phyloP scores from a whole-genome alignment of 2,113 vertebrate genomes.

The Larimichthys polyactis region DNA sequence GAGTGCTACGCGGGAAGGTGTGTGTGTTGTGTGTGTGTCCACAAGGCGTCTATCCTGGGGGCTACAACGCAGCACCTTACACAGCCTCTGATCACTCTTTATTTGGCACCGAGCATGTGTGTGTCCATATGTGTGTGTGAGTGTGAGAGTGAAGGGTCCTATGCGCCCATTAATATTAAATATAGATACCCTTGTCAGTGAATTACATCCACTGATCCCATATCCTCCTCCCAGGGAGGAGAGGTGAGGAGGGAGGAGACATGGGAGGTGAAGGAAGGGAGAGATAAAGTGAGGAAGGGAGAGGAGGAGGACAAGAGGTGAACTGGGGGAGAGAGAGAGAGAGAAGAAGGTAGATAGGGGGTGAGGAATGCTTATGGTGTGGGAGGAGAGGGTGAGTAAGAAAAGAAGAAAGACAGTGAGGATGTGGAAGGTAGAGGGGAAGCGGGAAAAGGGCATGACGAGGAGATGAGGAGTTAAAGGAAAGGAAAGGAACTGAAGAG shows the following conservation, averaged over 20 bases:
- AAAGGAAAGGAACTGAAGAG: background rate
- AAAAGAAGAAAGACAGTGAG: slow-evolving; percentile 47
- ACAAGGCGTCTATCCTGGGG: slow-evolving; percentile 92
- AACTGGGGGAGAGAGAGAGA: slow-evolving; percentile 10
- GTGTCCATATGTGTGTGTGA: slow-evolving; percentile 60
- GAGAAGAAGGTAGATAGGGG: slow-evolving; percentile 1
- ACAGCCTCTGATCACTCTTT: slow-evolving; percentile 90
- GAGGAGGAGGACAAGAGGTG: slow-evolving; percentile 45
- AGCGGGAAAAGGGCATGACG: slow-evolving; percentile 4
- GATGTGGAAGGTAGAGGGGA: slow-evolving; percentile 10
- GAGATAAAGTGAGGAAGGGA: slow-evolving; percentile 60
- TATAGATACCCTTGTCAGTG: slow-evolving; percentile 99
- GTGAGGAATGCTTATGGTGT: slow-evolving; percentile 46
- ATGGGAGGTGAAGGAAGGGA: slow-evolving; percentile 68
- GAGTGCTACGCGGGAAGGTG: slow-evolving; percentile 52
- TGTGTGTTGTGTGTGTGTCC: slow-evolving; percentile 68
- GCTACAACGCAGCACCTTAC: slow-evolving; percentile 77
- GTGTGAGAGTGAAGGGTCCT: slow-evolving; percentile 84
- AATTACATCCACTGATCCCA: slow-evolving; percentile 92
- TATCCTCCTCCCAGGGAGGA: slow-evolving; percentile 85
- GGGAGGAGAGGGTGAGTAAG: slow-evolving; percentile 29
- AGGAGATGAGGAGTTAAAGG: slow-evolving; percentile 25
- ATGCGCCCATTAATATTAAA: slow-evolving; percentile 96
- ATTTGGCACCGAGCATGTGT: slow-evolving; percentile 89
- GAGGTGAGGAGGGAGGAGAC: slow-evolving; percentile 74